Base-by-base conservation (phyloP, 2,797 vertebrate species). In the Fistularia commersonii region DNA sequence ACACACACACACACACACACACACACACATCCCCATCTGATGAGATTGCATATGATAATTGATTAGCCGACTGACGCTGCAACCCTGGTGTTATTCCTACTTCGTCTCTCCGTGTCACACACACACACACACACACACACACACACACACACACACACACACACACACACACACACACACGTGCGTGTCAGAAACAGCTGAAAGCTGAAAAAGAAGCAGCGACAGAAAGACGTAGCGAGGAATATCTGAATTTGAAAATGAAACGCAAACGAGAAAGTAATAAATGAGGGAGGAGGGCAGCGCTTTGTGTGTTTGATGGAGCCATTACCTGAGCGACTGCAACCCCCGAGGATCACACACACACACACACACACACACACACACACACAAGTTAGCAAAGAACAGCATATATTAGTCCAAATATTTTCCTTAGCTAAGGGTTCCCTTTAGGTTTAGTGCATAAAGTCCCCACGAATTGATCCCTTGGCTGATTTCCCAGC, bases 241-340 rank as follows among this genome's bases (percentile, higher is more conserved):
- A 23, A 23, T 2, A 23, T 23, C 23, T 23, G 23, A 23, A 23
- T 23, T 23, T 23, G 2, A 4, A 23, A 23, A 23, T 23, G 23
- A 23, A 23, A 23, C 34, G 48, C 38, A 47, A 1, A 46, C 37
- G 54, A 44, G 74, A 52, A 53, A 51, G 67, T 61, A 32, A 54
- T 42, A 62, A 66, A 64, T 53, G 57, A 77, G 56, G 32, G 49
- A 62, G 54, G 13, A 50, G 77, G 71, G 62, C 38, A 64, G 72
- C 66, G 74, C 75, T 83, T 67, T 68, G 73, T 86, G 74, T 69
- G 82, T 56, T 61, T 88, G 82, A 87, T 81, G 69, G 77, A 82
- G 75, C 71, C 66, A 85, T 87, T 87, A 83, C 70, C 66, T 56
- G 37, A 54, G 67, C 57, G 56, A 61, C 41, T 61, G 51, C 72